Evolutionary conservation across 2,797 vertebrate species (phyloP), one percentile per base, ranked within the genome.

Genomic region (Hippocampus kuda): DNA sequence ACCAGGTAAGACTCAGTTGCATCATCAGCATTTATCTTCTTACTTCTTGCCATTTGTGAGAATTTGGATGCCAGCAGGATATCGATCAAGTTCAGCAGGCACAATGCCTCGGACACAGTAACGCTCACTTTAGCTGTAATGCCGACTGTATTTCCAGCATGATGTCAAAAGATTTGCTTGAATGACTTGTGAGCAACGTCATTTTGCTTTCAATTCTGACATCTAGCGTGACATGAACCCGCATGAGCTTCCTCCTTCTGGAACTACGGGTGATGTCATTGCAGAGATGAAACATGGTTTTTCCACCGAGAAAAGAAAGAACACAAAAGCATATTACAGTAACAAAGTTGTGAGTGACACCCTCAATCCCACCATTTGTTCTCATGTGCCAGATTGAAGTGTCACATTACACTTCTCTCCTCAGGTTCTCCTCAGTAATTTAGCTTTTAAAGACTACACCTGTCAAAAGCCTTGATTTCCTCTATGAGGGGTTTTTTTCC

Each of bases 381-480:
- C 56, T 67, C 53, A 65, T 75, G 64, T 73, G 49, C 65, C 68
- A 49, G 24, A 79, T 66, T 67, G 66, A 61, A 57, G 59, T 15
- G 6, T 86, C 67, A 56, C 53, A 66, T 84, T 77, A 80, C 75
- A 74, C 56, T 74, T 75, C 66, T 62, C 69, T 53, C 77, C 76
- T 81, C 70, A 56, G 16, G 69, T 79, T 80, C 69, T 81, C 79
- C 73, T 82, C 77, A 1, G 53, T 30, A 46, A 65, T 74, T 79
- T 74, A 85, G 80, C 79, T 83, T 38, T 67, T 60, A 81, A 76
- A 76, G 74, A 68, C 71, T 69, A 70, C 59, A 61, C 65, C 74
- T 82, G 79, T 82, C 80, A 84, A 75, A 84, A 74, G 75, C 77
- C 72, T 74, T 48, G 66, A 84, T 87, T 85, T 87, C 81, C 81